phyloP scores from a whole-genome alignment of 2,113 vertebrate genomes.

The Marmota flaviventris region DNA sequence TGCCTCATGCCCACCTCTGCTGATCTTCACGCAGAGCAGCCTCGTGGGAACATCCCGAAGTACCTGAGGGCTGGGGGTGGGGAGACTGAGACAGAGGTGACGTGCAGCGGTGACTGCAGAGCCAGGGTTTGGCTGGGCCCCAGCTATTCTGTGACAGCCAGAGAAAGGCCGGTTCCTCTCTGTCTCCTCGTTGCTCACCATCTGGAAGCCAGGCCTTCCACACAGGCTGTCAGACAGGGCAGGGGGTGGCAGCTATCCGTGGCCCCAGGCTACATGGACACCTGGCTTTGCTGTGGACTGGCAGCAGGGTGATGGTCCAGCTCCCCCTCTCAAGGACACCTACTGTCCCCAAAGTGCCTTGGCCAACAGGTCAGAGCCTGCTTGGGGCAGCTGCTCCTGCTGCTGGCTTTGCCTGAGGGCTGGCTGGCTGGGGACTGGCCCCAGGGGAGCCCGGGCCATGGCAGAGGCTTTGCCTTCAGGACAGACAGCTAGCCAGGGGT shows the following conservation, averaged over 20 bases:
- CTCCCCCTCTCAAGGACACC: not conserved
- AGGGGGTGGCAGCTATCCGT: rapidly evolving
- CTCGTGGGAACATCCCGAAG: not conserved
- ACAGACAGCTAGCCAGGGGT: not conserved
- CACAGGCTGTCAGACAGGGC: not conserved
- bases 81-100: not conserved
- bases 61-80: not conserved
- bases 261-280: rapidly evolving
- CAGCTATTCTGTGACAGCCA: too few relatives aligned
- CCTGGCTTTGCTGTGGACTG: not conserved
- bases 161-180: not conserved
- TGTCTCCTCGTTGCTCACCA: not conserved
- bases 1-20: rapidly evolving
- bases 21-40: rapidly evolving
- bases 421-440: rapidly evolving
- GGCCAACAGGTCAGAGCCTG: not conserved
- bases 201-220: not conserved
- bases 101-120: not conserved
- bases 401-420: not conserved
- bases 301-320: too few relatives aligned
- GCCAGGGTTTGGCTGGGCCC: not conserved
- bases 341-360: not conserved
- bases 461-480: not conserved
- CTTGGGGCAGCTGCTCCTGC: not conserved
- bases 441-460: rapidly evolving